A percentile compares a stretch with the other conserved stretches of the same genome.
phyloP scores from a whole-genome alignment of 2,113 vertebrate species.

The Festucalex cinctus region DNA sequence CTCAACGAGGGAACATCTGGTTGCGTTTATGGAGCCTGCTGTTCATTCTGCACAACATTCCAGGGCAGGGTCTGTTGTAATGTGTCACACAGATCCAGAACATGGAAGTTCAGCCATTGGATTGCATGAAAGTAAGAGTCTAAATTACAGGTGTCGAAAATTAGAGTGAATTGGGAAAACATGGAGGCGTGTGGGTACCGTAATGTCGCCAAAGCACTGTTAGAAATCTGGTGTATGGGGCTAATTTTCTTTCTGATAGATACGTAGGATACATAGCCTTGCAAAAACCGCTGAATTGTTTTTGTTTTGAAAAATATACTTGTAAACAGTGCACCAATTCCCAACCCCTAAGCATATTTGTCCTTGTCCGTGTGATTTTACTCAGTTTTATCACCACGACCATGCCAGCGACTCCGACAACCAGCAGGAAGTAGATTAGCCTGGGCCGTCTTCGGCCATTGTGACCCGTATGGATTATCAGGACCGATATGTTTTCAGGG shows the following conservation, averaged over 20 bases:
- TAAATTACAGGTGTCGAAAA: too few species aligned
- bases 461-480: not conserved
- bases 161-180: too few species aligned
- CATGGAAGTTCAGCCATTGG: not conserved
- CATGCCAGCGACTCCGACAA: not conserved
- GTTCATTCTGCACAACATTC: slow-evolving; percentile 3
- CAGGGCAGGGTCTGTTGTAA: not conserved
- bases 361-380: not conserved
- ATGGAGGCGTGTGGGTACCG: too few species aligned
- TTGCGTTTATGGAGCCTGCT: not conserved
- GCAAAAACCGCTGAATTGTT: not conserved
- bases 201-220: too few species aligned
- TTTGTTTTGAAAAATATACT: not conserved
- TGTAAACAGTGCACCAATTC: not conserved
- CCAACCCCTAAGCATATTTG: not conserved
- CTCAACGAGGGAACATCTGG: not conserved
- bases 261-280: not conserved
- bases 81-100: not conserved
- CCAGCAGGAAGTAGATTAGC: not conserved
- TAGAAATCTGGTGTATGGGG: too few species aligned
- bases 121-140: not conserved
- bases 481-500: not conserved
- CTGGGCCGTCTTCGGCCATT: not conserved
- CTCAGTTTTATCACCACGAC: not conserved
- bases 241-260: too few species aligned